A percentile compares a stretch with the other conserved stretches of the same genome.
phyloP scores from a whole-genome alignment of 2,797 vertebrate species.

The Fringilla coelebs region DNA sequence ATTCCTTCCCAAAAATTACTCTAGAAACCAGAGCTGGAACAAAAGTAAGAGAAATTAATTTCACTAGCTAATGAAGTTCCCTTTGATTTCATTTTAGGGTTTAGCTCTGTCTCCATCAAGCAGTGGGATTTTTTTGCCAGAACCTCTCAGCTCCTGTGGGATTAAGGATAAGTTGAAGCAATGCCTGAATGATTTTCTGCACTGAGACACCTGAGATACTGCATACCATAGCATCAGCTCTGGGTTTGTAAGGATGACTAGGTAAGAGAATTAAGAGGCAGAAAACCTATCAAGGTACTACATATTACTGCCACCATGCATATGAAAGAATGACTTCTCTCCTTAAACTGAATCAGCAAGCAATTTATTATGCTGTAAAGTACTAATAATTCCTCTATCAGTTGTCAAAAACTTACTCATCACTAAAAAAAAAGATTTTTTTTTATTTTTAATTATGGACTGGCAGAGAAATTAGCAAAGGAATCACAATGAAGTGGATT shows the following conservation, averaged over 20 bases:
- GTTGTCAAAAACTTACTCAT: background rate
- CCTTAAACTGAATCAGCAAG: slow-evolving; percentile 3
- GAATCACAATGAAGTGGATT: background rate
- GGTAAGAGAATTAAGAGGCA: background rate
- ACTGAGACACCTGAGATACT: background rate
- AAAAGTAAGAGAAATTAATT: background rate
- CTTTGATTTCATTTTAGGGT: background rate
- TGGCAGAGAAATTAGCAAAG: slow-evolving; percentile 18
- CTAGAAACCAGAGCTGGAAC: background rate
- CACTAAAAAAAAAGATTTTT: background rate
- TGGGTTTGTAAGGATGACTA: background rate
- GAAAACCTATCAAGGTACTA: background rate
- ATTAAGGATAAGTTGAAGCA: background rate
- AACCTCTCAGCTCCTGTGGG: background rate
- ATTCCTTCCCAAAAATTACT: background rate
- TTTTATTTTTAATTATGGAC: background rate
- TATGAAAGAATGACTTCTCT: background rate
- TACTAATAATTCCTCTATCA: background rate
- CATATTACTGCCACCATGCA: background rate
- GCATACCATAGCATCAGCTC: background rate
- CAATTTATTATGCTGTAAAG: background rate
- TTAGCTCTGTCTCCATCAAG: background rate
- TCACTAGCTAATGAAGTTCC: background rate
- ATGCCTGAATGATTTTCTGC: background rate
- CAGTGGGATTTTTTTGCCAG: background rate